These are phyloP conservation scores for Pogonomyrmex barbatus DNA, from an alignment of 1,140 invertebrate species.

Conservation along the genomic window DNA sequence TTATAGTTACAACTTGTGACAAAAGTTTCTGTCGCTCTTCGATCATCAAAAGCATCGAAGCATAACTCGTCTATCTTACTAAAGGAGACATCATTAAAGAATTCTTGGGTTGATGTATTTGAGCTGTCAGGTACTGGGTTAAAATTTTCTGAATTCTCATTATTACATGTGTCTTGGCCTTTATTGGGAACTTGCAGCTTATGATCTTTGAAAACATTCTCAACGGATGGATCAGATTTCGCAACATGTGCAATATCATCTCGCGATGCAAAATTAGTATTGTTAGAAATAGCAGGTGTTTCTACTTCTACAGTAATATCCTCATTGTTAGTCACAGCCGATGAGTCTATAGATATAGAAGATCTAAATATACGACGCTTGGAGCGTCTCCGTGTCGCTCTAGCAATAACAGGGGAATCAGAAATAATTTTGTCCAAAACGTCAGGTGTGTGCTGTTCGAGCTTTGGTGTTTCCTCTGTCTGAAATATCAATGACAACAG, in stretches of 20 bases:
- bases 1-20: neutral
- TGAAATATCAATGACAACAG: slow-evolving; percentile 49
- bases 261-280: neutral
- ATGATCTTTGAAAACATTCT: neutral
- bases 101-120: slow-evolving; percentile 77
- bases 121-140: slow-evolving; percentile 31
- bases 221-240: neutral
- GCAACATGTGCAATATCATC: neutral
- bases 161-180: neutral
- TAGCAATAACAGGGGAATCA: slow-evolving; percentile 74
- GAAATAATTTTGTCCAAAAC: slow-evolving; percentile 27
- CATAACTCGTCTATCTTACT: slow-evolving; percentile 75
- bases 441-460: slow-evolving; percentile 52
- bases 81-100: slow-evolving; percentile 78
- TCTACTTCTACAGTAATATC: slow-evolving; percentile 4
- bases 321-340: slow-evolving; percentile 41
- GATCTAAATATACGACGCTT: slow-evolving; percentile 78
- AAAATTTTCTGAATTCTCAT: slow-evolving; percentile 33
- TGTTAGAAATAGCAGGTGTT: slow-evolving; percentile 1
- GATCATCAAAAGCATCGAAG: slow-evolving; percentile 37
- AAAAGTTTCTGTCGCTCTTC: neutral
- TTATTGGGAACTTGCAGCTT: neutral
- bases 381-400: slow-evolving; percentile 48
- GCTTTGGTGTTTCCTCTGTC: slow-evolving; percentile 27
- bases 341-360: slow-evolving; percentile 16